These are phyloP conservation scores for Mormyrus proboscirostris DNA, from an alignment of 2,797 vertebrate genomes.

Conservation along the genomic window DNA sequence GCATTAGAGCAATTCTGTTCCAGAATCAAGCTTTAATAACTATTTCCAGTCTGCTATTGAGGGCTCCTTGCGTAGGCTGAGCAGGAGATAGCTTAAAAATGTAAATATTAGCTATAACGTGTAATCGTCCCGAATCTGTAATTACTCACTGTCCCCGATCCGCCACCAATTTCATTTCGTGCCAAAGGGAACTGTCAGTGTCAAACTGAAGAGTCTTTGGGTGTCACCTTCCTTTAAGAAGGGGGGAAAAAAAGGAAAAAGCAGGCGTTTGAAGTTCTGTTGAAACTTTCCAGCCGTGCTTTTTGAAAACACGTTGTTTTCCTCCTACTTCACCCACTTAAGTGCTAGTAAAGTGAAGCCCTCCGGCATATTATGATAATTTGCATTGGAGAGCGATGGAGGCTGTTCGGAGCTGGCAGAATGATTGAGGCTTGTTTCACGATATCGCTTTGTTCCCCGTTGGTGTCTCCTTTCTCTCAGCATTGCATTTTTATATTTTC, in stretches of 20 bases:
- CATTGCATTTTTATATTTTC: background rate
- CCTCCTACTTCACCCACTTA: background rate
- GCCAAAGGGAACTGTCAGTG: conserved; percentile 43
- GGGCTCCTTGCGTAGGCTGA: background rate
- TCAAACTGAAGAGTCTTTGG: conserved; percentile 32
- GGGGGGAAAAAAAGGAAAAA: background rate
- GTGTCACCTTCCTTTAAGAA: conserved; percentile 15
- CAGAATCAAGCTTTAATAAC: background rate
- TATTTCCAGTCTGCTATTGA: background rate
- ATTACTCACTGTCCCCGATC: conserved; percentile 61
- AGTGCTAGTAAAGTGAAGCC: background rate
- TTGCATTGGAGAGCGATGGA: conserved; percentile 11
- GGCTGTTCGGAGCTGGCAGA: conserved; percentile 13
- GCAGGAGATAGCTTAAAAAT: conserved; percentile 57
- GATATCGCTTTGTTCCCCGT: conserved; percentile 5
- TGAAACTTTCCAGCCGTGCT: background rate
- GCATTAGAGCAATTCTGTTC: background rate
- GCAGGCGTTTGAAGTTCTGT: background rate
- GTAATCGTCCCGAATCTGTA: conserved; percentile 55
- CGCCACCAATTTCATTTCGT: conserved; percentile 56
- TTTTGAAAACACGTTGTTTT: background rate
- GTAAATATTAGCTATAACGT: conserved; percentile 58
- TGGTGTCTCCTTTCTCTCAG: background rate
- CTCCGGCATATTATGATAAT: background rate
- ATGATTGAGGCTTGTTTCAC: conserved; percentile 18